Evolutionary conservation across 2,888 invertebrate genomes (phyloP).

Genomic region (Papilio demoleus): DNA sequence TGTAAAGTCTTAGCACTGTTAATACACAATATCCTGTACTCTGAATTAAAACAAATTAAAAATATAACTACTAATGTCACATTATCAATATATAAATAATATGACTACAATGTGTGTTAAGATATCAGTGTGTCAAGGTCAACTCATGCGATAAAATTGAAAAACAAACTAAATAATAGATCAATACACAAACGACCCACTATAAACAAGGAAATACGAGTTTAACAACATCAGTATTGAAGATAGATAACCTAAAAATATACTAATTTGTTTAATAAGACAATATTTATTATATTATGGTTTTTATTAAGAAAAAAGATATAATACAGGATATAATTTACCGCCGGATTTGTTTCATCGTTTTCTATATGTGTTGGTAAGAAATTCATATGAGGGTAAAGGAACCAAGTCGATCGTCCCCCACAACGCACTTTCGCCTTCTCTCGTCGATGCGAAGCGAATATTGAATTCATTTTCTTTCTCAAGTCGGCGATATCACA

Average conservation of each 20-base stretch:
- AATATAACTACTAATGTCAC: conserved; percentile 19
- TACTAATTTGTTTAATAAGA: too few relatives aligned
- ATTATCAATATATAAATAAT: conserved; percentile 17
- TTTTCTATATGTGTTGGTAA: conserved; percentile 62
- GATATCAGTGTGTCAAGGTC: conserved; percentile 22
- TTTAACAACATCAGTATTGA: not conserved
- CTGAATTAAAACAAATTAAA: too few relatives aligned
- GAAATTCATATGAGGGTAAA: conserved; percentile 67
- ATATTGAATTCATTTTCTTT: conserved; percentile 73
- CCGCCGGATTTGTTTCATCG: conserved; percentile 26
- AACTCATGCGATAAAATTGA: not conserved
- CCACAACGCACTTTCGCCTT: conserved; percentile 66
- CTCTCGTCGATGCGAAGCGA: conserved; percentile 74
- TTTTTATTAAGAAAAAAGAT: not conserved
- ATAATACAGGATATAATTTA: conserved; percentile 2
- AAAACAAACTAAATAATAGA: not conserved
- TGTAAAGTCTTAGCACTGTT: too few relatives aligned
- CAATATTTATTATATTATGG: too few relatives aligned
- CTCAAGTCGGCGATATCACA: conserved; percentile 68
- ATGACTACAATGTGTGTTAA: conserved; percentile 11
- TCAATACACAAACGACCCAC: not conserved
- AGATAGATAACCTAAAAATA: too few relatives aligned
- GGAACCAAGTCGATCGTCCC: conserved; percentile 66
- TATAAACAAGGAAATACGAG: not conserved
- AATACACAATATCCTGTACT: too few relatives aligned